A percentile compares a stretch with the other conserved stretches of the same genome.
phyloP scores from a whole-genome alignment of 2,113 vertebrate genomes.

The Thinocorus orbignyianus region DNA sequence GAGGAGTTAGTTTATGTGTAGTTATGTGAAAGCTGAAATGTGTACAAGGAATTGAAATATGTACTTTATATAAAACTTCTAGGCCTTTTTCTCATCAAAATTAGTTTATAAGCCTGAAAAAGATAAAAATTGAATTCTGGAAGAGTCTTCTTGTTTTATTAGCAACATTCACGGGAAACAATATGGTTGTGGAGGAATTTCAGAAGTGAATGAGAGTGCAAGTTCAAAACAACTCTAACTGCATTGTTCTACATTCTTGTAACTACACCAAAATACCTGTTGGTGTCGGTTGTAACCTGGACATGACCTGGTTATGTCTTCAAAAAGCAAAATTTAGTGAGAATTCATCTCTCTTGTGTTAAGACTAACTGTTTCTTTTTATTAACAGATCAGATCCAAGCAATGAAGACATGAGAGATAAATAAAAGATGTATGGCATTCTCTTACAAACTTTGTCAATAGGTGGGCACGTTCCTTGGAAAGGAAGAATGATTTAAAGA shows the following conservation, averaged over 20 bases:
- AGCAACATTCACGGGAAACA: background rate
- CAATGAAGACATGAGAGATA: constrained; percentile 79
- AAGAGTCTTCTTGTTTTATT: background rate
- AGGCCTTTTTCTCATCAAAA: background rate
- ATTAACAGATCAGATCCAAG: constrained; percentile 82
- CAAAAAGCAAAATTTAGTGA: background rate
- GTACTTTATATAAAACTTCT: background rate
- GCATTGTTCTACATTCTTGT: background rate
- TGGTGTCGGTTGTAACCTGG: background rate
- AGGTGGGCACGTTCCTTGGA: constrained; percentile 1
- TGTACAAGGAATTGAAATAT: background rate
- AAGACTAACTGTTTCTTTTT: constrained; percentile 30
- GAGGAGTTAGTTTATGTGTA: background rate
- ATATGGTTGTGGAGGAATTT: background rate
- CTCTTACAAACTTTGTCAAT: constrained; percentile 1
- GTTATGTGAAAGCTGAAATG: background rate
- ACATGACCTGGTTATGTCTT: background rate
- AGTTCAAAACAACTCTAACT: background rate
- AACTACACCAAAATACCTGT: background rate
- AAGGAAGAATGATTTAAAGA: constrained; percentile 28
- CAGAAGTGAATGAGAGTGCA: background rate
- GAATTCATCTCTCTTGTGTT: background rate
- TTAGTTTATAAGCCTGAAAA: background rate
- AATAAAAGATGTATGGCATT: background rate
- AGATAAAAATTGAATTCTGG: background rate